phyloP scores from a whole-genome alignment of 2,113 vertebrate genomes.

The Nycticryphes semicollaris region DNA sequence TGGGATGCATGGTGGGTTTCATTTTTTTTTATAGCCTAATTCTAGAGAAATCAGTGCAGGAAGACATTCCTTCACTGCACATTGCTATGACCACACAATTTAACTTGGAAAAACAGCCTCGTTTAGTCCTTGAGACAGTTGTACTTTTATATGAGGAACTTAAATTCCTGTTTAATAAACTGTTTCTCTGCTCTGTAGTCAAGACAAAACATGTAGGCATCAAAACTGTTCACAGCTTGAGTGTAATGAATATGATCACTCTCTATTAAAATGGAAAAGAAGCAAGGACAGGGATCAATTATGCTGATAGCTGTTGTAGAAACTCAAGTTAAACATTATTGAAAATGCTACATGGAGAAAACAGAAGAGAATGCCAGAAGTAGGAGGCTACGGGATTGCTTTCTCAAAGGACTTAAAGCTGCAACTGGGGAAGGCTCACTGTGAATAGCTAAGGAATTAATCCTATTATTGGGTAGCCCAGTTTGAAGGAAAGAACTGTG shows the following conservation, averaged over 20 bases:
- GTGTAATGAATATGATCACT: not conserved
- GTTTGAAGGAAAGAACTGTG: not conserved
- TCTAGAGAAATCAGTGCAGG: not conserved
- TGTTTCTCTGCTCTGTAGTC: not conserved
- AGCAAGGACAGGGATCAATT: slow-evolving; percentile 3
- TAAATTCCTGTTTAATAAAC: not conserved
- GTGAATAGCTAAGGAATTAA: not conserved
- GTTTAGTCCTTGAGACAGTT: not conserved
- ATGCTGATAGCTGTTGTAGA: not conserved
- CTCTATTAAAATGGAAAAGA: not conserved
- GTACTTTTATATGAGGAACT: not conserved
- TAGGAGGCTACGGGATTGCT: not conserved
- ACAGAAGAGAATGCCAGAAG: not conserved
- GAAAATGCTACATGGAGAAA: not conserved
- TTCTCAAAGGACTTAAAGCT: not conserved
- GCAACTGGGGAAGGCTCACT: not conserved
- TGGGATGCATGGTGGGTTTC: not conserved
- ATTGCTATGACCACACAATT: not conserved
- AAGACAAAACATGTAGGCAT: not conserved
- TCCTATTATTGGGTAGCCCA: not conserved
- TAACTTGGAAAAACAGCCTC: not conserved
- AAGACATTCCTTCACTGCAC: not conserved
- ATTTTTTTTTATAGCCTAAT: not conserved
- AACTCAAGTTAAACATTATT: not conserved
- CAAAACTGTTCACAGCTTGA: slow-evolving; percentile 6